Base-by-base conservation (phyloP, 1,140 invertebrate genomes). In the Antheraea mylitta region DNA sequence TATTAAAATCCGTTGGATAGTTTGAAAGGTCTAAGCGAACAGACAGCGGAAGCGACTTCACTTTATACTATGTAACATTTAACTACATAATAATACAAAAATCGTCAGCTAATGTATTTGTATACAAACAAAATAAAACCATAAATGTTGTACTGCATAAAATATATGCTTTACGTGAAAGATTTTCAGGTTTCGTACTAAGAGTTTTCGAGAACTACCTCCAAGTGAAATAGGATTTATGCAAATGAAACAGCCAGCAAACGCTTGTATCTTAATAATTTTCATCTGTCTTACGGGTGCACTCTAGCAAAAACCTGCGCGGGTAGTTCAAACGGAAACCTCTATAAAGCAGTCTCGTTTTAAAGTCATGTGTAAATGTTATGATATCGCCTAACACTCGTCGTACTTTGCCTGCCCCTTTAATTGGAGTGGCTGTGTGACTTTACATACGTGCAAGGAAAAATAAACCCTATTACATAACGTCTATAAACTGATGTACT, bases 151-250 rank as follows among this genome's bases (percentile, higher is more conserved):
- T 53, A 42, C 1, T 6, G 0, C 10, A 53, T 53, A 53, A 53
- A 53, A 53, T 16, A 13, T 13, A 53, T 6, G 45, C 10, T 53
- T 16, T 6, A 53, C 45, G 9, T 53, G 7, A 16, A 53, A 53
- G 6, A 53, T 16, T 53, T 53, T 53, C 45, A 16, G 45, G 45
- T 10, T 16, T 53, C 11, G 45, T n/a, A 16, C 45, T 53, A 53
- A 53, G 45, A 53, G 45, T 53, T 53, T 53, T n/a, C 45, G 9
- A 53, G 11, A 53, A 53, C 45, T 53, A 53, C 7, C 45, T 53
- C 45, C 45, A 53, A 53, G 45, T 53, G 45, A 53, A 53, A 53
- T 53, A 53, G 45, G 45, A 53, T 53, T 53, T 53, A 53, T 53
- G 45, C 45, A 53, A 53, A 53, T 53, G 45, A 53, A 53, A 53